Conservation (phyloP, 2,888 invertebrate species). For the Hyposoter dolosus region DNA sequence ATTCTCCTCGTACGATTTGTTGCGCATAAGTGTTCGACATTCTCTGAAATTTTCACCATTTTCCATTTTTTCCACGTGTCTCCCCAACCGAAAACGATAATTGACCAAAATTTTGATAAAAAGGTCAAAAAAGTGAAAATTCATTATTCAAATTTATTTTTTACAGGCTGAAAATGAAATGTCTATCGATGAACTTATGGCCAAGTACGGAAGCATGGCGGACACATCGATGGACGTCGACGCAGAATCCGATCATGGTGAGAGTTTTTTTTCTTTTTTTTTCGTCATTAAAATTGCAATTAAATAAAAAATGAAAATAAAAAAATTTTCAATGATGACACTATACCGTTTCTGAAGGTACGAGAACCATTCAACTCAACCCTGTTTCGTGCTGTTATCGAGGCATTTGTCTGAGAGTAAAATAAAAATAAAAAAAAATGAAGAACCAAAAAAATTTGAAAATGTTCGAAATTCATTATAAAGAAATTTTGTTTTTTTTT, state of each 20-base stretch:
- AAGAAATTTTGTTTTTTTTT: neutral
- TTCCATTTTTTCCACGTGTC: constrained; percentile 1
- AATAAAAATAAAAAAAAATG: constrained; percentile 43
- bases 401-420: constrained; percentile 83
- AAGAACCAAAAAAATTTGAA: neutral
- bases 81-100: neutral
- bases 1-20: constrained; percentile 66
- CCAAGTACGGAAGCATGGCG: constrained; percentile 88
- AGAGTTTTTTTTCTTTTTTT: constrained; percentile 18
- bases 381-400: constrained; percentile 77
- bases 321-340: constrained; percentile 76
- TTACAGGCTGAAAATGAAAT: constrained; percentile 91
- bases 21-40: constrained; percentile 72
- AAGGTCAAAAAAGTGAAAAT: too few species aligned
- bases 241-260: constrained; percentile 85
- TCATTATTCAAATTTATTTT: neutral
- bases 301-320: neutral
- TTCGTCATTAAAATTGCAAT: neutral
- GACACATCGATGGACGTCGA: constrained; percentile 83
- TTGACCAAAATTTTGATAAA: neutral
- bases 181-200: constrained; percentile 92
- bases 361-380: constrained; percentile 79
- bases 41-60: neutral
- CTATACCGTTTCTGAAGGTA: constrained; percentile 80
- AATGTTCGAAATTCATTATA: neutral